Conservation (phyloP, 2,888 invertebrate genomes). For the Habrosyne pyritoides region DNA sequence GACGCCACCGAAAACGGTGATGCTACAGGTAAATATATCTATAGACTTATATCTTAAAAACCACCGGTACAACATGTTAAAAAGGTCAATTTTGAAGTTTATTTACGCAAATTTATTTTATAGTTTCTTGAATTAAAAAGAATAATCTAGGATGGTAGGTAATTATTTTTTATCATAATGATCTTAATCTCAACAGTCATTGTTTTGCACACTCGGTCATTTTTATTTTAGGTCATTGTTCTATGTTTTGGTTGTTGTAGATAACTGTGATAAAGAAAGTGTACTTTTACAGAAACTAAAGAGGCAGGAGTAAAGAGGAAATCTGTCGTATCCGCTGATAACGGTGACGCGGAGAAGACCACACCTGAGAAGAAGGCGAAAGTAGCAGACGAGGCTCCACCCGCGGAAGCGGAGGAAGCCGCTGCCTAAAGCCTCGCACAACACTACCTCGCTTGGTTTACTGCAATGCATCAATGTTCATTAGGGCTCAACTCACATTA, state of each 20-base stretch:
- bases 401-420: constrained; percentile 84
- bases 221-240: not conserved
- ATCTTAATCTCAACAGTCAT: no score
- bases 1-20: constrained; percentile 77
- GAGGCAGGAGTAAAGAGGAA: constrained; percentile 87
- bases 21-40: constrained; percentile 56
- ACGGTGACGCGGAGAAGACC: constrained; percentile 84
- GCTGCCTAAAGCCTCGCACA: constrained; percentile 75
- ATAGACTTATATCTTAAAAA: not conserved
- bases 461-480: constrained; percentile 79
- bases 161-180: no score
- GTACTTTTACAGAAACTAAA: constrained; percentile 70
- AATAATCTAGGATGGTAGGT: no score
- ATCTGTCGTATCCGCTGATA: constrained; percentile 81
- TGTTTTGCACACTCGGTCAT: not conserved
- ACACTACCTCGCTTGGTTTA: constrained; percentile 67
- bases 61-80: not conserved
- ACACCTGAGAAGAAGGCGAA: constrained; percentile 90
- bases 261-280: constrained; percentile 6
- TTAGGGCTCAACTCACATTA: constrained; percentile 71
- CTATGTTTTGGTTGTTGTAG: not conserved
- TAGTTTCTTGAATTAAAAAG: no score
- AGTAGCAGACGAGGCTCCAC: constrained; percentile 83
- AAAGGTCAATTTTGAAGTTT: not conserved
- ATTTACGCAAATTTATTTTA: no score